Conservation (phyloP, 2,797 vertebrate species). For the Menidia menidia region DNA sequence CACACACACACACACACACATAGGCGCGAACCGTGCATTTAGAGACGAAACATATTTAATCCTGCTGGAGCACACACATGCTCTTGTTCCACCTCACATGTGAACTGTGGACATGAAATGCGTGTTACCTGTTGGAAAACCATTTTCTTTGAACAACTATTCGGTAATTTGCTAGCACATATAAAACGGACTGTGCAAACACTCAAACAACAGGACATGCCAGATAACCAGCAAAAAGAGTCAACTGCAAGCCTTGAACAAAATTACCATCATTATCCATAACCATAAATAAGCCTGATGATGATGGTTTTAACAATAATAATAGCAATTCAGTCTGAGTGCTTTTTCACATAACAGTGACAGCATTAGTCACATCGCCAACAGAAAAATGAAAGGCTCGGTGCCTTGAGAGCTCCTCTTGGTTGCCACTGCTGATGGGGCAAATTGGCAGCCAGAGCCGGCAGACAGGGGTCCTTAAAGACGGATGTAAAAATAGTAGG, state of each 20-base stretch:
- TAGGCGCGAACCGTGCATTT: constrained; percentile 26
- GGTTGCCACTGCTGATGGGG: constrained; percentile 71
- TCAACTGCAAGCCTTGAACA: constrained; percentile 67
- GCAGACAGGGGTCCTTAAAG: constrained; percentile 75
- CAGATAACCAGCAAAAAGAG: constrained; percentile 61
- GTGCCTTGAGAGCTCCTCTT: constrained; percentile 69
- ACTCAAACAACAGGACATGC: constrained; percentile 38
- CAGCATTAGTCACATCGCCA: constrained; percentile 73
- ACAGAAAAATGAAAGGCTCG: constrained; percentile 72
- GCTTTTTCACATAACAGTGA: constrained; percentile 79
- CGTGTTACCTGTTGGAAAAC: constrained; percentile 52
- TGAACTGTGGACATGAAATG: constrained; percentile 46
- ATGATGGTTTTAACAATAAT: constrained; percentile 80
- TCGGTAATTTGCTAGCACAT: constrained; percentile 60
- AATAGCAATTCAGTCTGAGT: constrained; percentile 78
- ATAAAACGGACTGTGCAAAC: constrained; percentile 34
- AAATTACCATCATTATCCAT: constrained; percentile 81
- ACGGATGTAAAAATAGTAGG: constrained; percentile 77
- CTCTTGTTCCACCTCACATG: constrained; percentile 30
- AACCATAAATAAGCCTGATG: constrained; percentile 76
- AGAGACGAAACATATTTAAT: constrained; percentile 43
- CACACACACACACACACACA: constrained; percentile 18
- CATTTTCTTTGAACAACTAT: constrained; percentile 63
- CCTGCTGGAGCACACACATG: constrained; percentile 20
- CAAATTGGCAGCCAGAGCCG: constrained; percentile 71